These are phyloP conservation scores for Hirundichthys speculiger DNA, from an alignment of 2,113 vertebrate species.

Conservation along the genomic window DNA sequence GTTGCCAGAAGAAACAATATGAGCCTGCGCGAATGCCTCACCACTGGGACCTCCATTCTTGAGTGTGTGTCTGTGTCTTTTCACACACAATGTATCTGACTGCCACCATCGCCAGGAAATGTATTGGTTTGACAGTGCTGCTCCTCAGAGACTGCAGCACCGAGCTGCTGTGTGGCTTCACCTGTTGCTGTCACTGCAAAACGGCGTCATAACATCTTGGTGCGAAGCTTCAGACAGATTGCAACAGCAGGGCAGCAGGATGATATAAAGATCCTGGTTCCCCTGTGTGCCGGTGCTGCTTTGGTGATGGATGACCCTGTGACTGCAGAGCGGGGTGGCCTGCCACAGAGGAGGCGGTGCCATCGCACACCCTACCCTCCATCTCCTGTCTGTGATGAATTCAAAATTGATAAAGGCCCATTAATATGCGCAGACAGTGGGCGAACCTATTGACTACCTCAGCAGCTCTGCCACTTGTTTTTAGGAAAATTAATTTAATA, in stretches of 20 bases:
- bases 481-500: constrained; percentile 80
- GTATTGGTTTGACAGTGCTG: constrained; percentile 31
- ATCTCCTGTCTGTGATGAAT: constrained; percentile 68
- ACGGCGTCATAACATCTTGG: constrained; percentile 36
- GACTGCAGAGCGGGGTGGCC: constrained; percentile 39
- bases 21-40: neutral
- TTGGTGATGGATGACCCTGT: constrained; percentile 58
- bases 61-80: constrained; percentile 25
- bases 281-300: constrained; percentile 24
- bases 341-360: constrained; percentile 26
- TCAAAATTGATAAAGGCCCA: constrained; percentile 79
- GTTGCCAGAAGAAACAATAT: constrained; percentile 26
- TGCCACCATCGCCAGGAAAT: constrained; percentile 13
- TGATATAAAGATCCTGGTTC: constrained; percentile 38
- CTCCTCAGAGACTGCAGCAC: constrained; percentile 66
- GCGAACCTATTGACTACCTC: constrained; percentile 68
- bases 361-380: constrained; percentile 20
- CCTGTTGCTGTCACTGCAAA: constrained; percentile 65
- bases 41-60: constrained; percentile 17
- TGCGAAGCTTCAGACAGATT: constrained; percentile 11
- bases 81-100: constrained; percentile 15
- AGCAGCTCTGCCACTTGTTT: constrained; percentile 74
- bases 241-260: constrained; percentile 16
- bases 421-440: constrained; percentile 74
- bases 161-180: constrained; percentile 52